Conservation (phyloP, 1,140 invertebrate species). For the Drosophila simulans region DNA sequence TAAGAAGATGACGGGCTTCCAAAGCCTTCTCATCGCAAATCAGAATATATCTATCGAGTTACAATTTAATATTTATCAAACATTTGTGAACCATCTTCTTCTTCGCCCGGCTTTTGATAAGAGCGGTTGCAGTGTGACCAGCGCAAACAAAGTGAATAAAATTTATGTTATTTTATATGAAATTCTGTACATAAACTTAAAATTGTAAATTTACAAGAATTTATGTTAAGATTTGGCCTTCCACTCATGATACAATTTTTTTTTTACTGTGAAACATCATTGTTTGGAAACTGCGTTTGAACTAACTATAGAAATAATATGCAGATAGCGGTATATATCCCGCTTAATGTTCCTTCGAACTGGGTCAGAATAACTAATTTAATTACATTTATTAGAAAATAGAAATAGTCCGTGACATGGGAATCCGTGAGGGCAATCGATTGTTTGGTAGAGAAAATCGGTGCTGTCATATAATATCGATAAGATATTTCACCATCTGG, state of each 20-base stretch:
- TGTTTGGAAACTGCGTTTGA: too few relatives aligned
- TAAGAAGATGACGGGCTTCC: not conserved
- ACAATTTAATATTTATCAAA: not conserved
- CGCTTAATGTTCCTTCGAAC: too few relatives aligned
- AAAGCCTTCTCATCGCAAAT: not conserved
- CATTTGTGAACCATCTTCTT: constrained; percentile 2
- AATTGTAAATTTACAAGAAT: too few relatives aligned
- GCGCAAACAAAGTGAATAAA: not conserved
- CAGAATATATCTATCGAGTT: not conserved
- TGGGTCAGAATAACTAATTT: too few relatives aligned
- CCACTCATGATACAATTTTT: too few relatives aligned
- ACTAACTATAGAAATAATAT: too few relatives aligned
- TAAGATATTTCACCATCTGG: not conserved
- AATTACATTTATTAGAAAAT: too few relatives aligned
- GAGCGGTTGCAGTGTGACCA: not conserved
- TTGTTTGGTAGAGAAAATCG: not conserved
- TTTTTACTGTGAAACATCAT: too few relatives aligned
- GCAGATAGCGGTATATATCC: too few relatives aligned
- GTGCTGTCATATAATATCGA: not conserved
- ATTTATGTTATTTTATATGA: not conserved
- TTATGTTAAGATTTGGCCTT: too few relatives aligned
- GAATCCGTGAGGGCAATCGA: not conserved
- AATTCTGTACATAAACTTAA: not conserved
- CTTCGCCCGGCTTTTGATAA: constrained; percentile 16
- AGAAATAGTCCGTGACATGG: not conserved